A percentile compares a stretch with the other conserved stretches of the same genome.
These are phyloP conservation scores for Aporophyla lueneburgensis DNA, from an alignment of 2,888 invertebrate genomes.

Conservation along the genomic window DNA sequence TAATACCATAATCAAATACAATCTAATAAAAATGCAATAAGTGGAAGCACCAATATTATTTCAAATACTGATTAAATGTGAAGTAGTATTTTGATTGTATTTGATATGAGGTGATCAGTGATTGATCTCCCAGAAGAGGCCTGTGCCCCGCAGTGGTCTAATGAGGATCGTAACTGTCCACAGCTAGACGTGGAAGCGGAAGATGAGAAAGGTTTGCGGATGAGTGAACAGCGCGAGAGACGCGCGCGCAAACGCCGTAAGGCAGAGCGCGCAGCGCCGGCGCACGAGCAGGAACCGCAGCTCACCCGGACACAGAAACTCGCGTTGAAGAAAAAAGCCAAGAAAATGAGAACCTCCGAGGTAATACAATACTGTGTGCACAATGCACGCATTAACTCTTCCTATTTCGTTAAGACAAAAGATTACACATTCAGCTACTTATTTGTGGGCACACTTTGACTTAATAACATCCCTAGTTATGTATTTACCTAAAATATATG, in stretches of 20 bases:
- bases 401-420: background rate
- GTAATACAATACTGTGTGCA: constrained; percentile 60
- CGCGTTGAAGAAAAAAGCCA: constrained; percentile 86
- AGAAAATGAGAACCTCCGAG: constrained; percentile 83
- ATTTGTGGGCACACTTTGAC: background rate
- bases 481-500: background rate
- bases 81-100: too few species aligned
- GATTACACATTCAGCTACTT: background rate
- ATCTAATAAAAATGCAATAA: too few species aligned
- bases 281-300: constrained; percentile 58
- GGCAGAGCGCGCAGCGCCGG: constrained; percentile 31
- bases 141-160: background rate
- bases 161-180: constrained; percentile 11
- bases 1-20: too few species aligned
- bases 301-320: constrained; percentile 90
- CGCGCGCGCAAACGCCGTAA: constrained; percentile 74
- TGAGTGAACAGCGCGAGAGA: constrained; percentile 78
- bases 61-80: too few species aligned
- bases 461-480: background rate
- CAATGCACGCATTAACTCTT: background rate
- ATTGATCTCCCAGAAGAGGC: background rate
- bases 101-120: background rate
- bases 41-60: too few species aligned
- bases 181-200: constrained; percentile 80
- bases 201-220: constrained; percentile 79